These are phyloP conservation scores for Caenorhabditis briggsae DNA, from an alignment of 1,140 invertebrate genomes.

Conservation along the genomic window DNA sequence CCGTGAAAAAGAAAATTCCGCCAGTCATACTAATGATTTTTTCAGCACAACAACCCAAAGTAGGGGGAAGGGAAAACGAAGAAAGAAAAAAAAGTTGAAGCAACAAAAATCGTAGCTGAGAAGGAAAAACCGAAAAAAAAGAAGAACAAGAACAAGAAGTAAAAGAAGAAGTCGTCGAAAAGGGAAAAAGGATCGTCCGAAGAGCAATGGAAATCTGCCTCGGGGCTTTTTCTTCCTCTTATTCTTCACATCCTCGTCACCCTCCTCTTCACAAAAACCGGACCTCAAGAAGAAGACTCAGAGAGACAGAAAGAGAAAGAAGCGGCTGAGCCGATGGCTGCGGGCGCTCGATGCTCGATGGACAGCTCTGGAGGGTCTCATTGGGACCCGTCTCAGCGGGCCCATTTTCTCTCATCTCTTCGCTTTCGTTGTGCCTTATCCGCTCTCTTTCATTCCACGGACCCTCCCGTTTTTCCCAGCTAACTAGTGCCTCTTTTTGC, in stretches of 20 bases:
- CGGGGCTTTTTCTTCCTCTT: neutral
- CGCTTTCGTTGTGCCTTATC: slow-evolving; percentile 42
- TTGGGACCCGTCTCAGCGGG: slow-evolving; percentile 44
- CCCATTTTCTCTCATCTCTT: slow-evolving; percentile 19
- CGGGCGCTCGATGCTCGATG: slow-evolving; percentile 52
- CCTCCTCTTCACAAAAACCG: slow-evolving; percentile 16
- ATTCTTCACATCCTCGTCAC: slow-evolving; percentile 44
- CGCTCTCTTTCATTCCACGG: slow-evolving; percentile 28
- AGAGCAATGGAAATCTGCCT: slow-evolving; percentile 36
- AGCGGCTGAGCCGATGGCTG: slow-evolving; percentile 47
- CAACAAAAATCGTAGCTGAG: neutral
- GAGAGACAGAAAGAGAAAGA: neutral
- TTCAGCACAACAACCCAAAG: neutral
- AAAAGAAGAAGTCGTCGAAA: neutral
- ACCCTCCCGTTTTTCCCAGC: slow-evolving; percentile 23
- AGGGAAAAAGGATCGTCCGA: slow-evolving; percentile 34
- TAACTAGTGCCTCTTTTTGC: slow-evolving; percentile 52
- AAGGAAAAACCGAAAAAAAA: neutral
- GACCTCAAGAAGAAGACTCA: neutral
- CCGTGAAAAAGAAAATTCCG: neutral
- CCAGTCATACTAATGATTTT: neutral
- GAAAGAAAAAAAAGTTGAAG: neutral
- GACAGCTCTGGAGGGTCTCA: slow-evolving; percentile 51
- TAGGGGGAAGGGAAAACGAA: neutral
- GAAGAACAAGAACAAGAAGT: neutral